Conservation (phyloP, 2,888 invertebrate species). For the Drosophila flavopinicola region DNA sequence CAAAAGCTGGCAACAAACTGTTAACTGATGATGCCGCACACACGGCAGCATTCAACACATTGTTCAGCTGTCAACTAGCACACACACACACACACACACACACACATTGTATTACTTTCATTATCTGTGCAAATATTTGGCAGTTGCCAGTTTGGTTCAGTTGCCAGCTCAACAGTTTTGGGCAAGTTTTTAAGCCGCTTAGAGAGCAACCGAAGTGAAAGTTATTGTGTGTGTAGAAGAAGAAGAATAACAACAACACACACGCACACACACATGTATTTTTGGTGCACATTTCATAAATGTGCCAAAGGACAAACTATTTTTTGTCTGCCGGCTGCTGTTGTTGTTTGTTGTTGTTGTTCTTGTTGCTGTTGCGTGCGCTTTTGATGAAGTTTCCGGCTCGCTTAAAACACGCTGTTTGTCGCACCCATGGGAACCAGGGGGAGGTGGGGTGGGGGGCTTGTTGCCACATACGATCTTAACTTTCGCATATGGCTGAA, state of each 20-base stretch:
- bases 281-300: constrained; percentile 76
- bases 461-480: constrained; percentile 26
- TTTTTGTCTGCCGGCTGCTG: constrained; percentile 33
- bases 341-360: constrained; percentile 20
- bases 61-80: constrained; percentile 24
- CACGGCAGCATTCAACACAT: constrained; percentile 3
- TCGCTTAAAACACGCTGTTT: constrained; percentile 37
- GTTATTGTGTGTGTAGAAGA: constrained; percentile 67
- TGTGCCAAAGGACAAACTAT: constrained; percentile 62
- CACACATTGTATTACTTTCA: constrained; percentile 66
- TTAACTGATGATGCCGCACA: constrained; percentile 31
- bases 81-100: constrained; percentile 4
- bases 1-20: constrained; percentile 44
- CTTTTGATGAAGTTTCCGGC: constrained; percentile 71
- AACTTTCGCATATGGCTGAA: constrained; percentile 51
- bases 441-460: no score
- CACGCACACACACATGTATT: constrained; percentile 11
- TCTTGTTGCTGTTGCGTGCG: constrained; percentile 54
- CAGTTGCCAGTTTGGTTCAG: constrained; percentile 65
- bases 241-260: constrained; percentile 8
- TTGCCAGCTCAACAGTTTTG: constrained; percentile 75
- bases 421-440: constrained; percentile 43
- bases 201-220: constrained; percentile 68
- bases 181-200: constrained; percentile 76
- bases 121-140: constrained; percentile 77